phyloP scores from a whole-genome alignment of 2,113 vertebrate species.

The Crotalus viridis region DNA sequence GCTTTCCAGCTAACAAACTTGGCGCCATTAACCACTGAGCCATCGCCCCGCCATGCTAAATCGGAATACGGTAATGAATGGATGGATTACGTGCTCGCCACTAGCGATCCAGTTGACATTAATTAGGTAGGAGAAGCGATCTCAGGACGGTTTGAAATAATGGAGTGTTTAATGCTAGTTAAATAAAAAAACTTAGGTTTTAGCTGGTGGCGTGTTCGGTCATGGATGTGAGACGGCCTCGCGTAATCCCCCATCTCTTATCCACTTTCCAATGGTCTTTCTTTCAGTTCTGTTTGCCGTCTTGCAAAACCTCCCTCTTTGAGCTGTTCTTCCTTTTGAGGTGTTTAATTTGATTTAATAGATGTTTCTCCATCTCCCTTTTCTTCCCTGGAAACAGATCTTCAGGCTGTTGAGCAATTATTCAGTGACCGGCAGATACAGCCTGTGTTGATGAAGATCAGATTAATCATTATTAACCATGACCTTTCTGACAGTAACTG shows the following conservation, averaged over 20 bases:
- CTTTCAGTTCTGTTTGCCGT: background rate
- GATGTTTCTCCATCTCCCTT: constrained; percentile 41
- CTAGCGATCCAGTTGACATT: background rate
- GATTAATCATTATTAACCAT: constrained; percentile 77
- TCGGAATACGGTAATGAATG: background rate
- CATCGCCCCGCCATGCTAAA: background rate
- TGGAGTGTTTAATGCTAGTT: background rate
- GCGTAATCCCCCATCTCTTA: background rate
- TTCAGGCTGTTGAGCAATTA: constrained; percentile 74
- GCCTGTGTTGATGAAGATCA: constrained; percentile 68
- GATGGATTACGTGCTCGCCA: background rate
- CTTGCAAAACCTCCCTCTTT: background rate
- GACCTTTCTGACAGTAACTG: constrained; percentile 67
- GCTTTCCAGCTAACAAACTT: background rate
- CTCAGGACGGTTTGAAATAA: background rate
- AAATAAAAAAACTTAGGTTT: background rate
- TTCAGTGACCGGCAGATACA: constrained; percentile 69
- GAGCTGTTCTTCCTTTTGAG: background rate
- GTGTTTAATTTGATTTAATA: constrained; percentile 64
- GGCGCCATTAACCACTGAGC: background rate
- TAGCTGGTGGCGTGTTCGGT: background rate
- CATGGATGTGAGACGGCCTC: background rate
- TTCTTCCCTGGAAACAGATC: constrained; percentile 63
- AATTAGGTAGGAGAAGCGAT: background rate
- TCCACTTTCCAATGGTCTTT: constrained; percentile 9